These are phyloP conservation scores for Neria commutata DNA, from an alignment of 2,888 invertebrate species.

Conservation along the genomic window DNA sequence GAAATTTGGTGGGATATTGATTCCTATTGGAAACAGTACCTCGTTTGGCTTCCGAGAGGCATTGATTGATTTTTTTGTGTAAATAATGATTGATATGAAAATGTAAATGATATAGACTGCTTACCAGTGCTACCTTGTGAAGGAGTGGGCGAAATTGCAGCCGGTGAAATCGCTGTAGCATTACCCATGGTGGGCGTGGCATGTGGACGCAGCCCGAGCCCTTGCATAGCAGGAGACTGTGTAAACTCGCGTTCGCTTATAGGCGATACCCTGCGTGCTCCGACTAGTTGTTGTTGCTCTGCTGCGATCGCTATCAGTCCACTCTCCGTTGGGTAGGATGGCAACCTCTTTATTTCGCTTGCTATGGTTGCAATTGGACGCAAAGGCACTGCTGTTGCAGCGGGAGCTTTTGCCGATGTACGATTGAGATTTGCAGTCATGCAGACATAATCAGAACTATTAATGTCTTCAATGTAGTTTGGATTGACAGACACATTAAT, in stretches of 20 bases:
- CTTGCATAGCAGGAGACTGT: conserved; percentile 35
- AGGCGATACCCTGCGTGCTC: conserved; percentile 19
- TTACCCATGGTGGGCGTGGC: conserved; percentile 30
- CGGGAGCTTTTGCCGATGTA: conserved; percentile 21
- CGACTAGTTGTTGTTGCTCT: conserved; percentile 21
- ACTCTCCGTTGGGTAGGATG: neutral
- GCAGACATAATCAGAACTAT: conserved; percentile 82
- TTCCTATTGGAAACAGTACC: too few species aligned
- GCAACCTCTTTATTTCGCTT: neutral
- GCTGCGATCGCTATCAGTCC: conserved; percentile 22
- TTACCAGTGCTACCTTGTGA: conserved; percentile 69
- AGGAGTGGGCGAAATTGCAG: conserved; percentile 70
- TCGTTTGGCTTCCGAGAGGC: neutral
- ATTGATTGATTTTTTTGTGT: neutral
- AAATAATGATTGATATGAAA: neutral
- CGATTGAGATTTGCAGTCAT: conserved; percentile 75
- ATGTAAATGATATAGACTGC: conserved; percentile 7
- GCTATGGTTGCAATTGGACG: neutral
- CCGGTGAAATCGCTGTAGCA: conserved; percentile 29
- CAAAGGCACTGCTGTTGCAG: neutral
- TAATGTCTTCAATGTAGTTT: conserved; percentile 71
- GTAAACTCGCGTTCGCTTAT: conserved; percentile 32
- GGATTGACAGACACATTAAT: conserved; percentile 60
- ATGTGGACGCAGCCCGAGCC: conserved; percentile 30
- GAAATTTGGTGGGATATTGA: neutral